Base-by-base conservation (phyloP, 1,140 invertebrate genomes). In the Meloidogyne hapla region DNA sequence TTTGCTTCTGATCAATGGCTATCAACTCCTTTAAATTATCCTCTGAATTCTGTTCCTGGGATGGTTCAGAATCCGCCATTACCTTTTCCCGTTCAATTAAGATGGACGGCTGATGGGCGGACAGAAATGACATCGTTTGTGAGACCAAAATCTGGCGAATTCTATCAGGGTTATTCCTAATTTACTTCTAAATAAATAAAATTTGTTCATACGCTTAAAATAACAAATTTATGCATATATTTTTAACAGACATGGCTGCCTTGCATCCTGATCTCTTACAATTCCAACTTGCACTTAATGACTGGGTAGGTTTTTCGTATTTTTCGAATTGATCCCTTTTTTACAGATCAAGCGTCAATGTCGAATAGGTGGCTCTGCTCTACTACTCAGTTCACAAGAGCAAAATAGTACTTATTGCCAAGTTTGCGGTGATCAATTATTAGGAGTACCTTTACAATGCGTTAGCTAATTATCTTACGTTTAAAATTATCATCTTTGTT, bases 211-310 rank as follows among this genome's bases (percentile, higher is more conserved):
- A n/a, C n/a, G n/a, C n/a, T n/a, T n/a, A n/a, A n/a, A n/a, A n/a
- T n/a, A n/a, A n/a, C n/a, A n/a, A n/a, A n/a, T n/a, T n/a, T n/a
- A n/a, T n/a, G n/a, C n/a, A n/a, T n/a, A n/a, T n/a, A n/a, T n/a
- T 10, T 15, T 56, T 15, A 13, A 28, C 45, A 82, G 81, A 79
- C 64, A 77, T 76, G 33, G 81, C 81, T 18, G 74, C 73, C 9
- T 64, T 62, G 13, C 82, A 82, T 56, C 75, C 81, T 12, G 81
- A 82, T 42, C 45, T 82, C 40, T 18, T 83, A 21, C 82, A 81
- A 67, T 82, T 82, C 42, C 81, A 82, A 71, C 66, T 71, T 45
- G 79, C 73, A 23, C 66, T 82, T n/a, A 82, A 83, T 67, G 70
- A 84, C 28, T 82, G 81, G 80, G 81, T 82, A 62, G 25, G 74